These are phyloP conservation scores for Mesoligia furuncula DNA, from an alignment of 2,888 invertebrate genomes.

Conservation along the genomic window DNA sequence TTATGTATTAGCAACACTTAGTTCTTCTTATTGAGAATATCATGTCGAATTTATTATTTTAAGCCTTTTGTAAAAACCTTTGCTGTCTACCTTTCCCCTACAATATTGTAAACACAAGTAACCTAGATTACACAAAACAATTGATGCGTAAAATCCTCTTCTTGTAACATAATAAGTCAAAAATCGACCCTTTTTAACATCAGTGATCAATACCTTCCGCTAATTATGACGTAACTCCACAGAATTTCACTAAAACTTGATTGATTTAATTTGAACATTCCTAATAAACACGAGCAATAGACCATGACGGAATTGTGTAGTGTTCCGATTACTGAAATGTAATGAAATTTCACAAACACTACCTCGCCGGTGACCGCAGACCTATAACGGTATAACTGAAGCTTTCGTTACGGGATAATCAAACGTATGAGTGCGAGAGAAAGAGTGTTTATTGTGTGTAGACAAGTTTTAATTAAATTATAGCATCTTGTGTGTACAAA, in stretches of 20 bases:
- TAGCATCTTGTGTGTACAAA: conserved; percentile 67
- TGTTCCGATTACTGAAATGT: conserved; percentile 71
- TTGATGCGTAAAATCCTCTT: background rate
- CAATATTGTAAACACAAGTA: background rate
- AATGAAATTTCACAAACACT: conserved; percentile 74
- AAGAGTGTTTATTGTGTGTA: conserved; percentile 50
- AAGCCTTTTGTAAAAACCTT: background rate
- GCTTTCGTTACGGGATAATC: conserved; percentile 43
- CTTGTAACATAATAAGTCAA: background rate
- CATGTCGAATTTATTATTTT: background rate
- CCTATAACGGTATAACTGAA: conserved; percentile 61
- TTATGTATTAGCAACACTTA: background rate
- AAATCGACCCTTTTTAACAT: too few relatives aligned
- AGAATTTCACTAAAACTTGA: conserved; percentile 50
- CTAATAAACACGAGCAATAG: conserved; percentile 70
- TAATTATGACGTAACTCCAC: conserved; percentile 25
- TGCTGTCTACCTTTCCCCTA: background rate
- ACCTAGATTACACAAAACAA: background rate
- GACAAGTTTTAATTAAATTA: conserved; percentile 73
- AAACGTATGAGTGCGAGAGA: conserved; percentile 35
- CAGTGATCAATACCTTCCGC: conserved; percentile 17
- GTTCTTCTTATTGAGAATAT: background rate
- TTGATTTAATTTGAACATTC: conserved; percentile 65
- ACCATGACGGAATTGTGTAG: conserved; percentile 70
- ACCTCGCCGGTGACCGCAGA: conserved; percentile 47